Evolutionary conservation across 2,797 vertebrate species (phyloP).

Genomic region (Leuciscus waleckii): DNA sequence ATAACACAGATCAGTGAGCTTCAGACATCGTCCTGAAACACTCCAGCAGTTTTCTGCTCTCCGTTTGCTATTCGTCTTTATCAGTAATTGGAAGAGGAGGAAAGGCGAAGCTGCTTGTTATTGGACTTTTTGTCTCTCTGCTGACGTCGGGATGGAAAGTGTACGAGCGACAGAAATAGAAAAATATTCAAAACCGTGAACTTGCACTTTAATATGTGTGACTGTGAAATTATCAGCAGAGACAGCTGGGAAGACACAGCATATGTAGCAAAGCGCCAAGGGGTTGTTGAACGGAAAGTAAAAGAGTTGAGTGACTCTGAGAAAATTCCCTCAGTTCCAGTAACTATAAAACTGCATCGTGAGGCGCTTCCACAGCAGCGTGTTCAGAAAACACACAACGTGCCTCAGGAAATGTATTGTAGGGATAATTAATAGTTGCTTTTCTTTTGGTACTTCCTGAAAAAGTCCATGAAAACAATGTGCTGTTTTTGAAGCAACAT

Average conservation of each 20-base stretch:
- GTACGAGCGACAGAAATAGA: neutral
- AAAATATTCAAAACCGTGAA: conserved; percentile 27
- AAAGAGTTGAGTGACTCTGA: neutral
- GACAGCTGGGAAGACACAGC: conserved; percentile 7
- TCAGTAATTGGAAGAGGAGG: conserved; percentile 26
- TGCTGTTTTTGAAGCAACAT: neutral
- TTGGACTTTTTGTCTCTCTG: conserved; percentile 19
- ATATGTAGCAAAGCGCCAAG: neutral
- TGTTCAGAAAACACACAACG: neutral
- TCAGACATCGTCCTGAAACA: conserved; percentile 48
- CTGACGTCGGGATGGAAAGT: neutral
- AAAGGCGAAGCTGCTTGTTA: conserved; percentile 11
- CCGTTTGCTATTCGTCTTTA: conserved; percentile 58
- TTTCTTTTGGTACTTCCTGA: neutral
- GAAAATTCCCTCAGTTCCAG: neutral
- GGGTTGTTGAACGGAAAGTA: neutral
- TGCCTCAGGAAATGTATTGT: neutral
- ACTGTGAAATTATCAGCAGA: conserved; percentile 21
- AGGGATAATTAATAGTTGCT: conserved; percentile 12
- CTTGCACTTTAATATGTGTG: conserved; percentile 17
- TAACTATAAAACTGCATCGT: conserved; percentile 14
- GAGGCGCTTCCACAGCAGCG: neutral
- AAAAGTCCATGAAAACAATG: neutral
- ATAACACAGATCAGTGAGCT: conserved; percentile 61
- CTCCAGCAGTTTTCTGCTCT: conserved; percentile 51